A percentile compares a stretch with the other conserved stretches of the same genome.
These are phyloP conservation scores for Pygathrix nemaeus DNA, from an alignment of 2,113 vertebrate genomes.

Conservation along the genomic window DNA sequence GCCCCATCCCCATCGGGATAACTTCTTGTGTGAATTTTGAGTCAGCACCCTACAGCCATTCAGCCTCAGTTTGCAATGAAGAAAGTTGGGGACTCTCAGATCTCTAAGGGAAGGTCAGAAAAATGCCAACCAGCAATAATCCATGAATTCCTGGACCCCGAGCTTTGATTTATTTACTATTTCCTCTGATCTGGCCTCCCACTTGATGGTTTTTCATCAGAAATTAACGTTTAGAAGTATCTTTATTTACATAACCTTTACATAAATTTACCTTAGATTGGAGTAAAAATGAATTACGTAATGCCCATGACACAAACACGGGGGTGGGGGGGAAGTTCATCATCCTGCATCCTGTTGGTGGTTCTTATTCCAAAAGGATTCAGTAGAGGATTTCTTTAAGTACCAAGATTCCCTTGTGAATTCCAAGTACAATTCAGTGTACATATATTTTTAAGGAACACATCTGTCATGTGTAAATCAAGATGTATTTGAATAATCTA, in stretches of 20 bases:
- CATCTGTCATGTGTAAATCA: conserved; percentile 67
- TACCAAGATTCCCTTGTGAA: conserved; percentile 46
- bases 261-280: conserved; percentile 7
- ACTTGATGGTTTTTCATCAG: conserved; percentile 29
- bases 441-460: conserved; percentile 59
- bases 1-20: neutral
- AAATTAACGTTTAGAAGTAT: conserved; percentile 70
- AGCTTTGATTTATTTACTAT: neutral
- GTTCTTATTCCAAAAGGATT: conserved; percentile 55
- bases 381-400: conserved; percentile 52
- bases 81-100: neutral
- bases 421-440: conserved; percentile 58
- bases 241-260: conserved; percentile 63
- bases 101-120: neutral
- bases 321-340: neutral
- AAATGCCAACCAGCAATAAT: neutral
- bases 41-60: neutral
- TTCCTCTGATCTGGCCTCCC: conserved; percentile 30
- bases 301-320: neutral
- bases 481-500: conserved; percentile 64
- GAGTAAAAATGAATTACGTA: conserved; percentile 45
- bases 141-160: too few relatives aligned
- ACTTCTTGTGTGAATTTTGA: neutral
- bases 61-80: neutral
- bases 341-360: neutral